A percentile compares a stretch with the other conserved stretches of the same genome.
phyloP scores from a whole-genome alignment of 2,888 invertebrate genomes.

The Amblyteles armatorius region DNA sequence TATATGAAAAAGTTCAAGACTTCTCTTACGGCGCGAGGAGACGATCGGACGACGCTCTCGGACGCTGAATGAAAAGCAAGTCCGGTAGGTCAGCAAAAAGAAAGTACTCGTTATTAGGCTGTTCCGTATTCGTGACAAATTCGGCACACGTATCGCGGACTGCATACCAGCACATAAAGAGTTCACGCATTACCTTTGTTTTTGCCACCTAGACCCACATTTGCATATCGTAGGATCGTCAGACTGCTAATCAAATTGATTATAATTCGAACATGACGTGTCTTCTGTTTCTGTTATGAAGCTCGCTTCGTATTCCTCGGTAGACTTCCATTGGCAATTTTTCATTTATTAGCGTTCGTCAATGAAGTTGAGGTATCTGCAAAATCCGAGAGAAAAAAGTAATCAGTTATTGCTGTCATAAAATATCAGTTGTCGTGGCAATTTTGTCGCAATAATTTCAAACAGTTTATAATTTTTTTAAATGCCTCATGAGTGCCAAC shows the following conservation, averaged over 20 bases:
- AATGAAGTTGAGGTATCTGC: not conserved
- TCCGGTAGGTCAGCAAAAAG: conserved; percentile 64
- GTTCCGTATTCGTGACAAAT: conserved; percentile 62
- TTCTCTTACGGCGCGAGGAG: not conserved
- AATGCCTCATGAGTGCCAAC: no score
- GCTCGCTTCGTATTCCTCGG: not conserved
- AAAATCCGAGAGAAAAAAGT: not conserved
- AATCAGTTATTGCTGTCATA: not conserved
- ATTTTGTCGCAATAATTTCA: not conserved
- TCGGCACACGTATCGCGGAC: conserved; percentile 63
- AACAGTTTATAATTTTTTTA: no score
- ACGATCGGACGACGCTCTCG: conserved; percentile 6
- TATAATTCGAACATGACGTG: conserved; percentile 10
- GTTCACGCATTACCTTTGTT: not conserved
- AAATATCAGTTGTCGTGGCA: not conserved
- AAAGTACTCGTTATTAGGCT: conserved; percentile 63
- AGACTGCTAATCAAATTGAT: not conserved
- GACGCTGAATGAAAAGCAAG: conserved; percentile 50
- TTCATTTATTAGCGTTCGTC: not conserved
- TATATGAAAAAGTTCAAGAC: not conserved
- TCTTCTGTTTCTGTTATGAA: not conserved
- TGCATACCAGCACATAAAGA: conserved; percentile 59
- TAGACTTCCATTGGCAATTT: not conserved
- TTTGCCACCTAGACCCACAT: conserved; percentile 16
- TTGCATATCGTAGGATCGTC: conserved; percentile 25